Evolutionary conservation across 2,113 vertebrate species (phyloP).

Genomic region (Amazona guildingii): DNA sequence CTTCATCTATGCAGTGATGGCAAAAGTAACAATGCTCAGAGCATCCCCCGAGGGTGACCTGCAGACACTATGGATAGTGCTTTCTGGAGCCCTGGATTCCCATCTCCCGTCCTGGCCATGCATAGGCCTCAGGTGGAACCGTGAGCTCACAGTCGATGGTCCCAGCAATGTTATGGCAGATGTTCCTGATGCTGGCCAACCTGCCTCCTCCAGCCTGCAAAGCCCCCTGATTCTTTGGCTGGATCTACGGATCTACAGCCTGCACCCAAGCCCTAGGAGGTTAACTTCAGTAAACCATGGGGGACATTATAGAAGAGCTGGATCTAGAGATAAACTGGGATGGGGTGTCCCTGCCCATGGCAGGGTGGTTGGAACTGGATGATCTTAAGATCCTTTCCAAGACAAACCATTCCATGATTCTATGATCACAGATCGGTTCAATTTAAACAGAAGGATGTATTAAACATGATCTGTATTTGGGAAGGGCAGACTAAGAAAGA

Average conservation of each 20-base stretch:
- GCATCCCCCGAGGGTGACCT: neutral
- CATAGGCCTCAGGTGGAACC: neutral
- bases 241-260: neutral
- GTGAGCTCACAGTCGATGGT: neutral
- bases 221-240: neutral
- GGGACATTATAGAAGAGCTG: neutral
- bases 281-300: neutral
- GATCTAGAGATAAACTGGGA: neutral
- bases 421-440: neutral
- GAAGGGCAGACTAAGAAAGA: neutral
- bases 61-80: neutral
- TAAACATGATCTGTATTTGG: neutral
- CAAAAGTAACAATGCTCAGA: neutral
- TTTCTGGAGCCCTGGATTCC: neutral
- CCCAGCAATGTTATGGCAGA: neutral
- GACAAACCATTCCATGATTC: neutral
- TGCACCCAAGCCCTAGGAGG: neutral
- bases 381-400: neutral
- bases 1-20: neutral
- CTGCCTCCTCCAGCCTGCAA: neutral
- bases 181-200: neutral
- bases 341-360: neutral
- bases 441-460: neutral
- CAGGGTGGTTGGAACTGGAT: neutral
- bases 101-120: neutral